phyloP scores from a whole-genome alignment of 2,888 invertebrate species.

The Cyclophora albipunctata region DNA sequence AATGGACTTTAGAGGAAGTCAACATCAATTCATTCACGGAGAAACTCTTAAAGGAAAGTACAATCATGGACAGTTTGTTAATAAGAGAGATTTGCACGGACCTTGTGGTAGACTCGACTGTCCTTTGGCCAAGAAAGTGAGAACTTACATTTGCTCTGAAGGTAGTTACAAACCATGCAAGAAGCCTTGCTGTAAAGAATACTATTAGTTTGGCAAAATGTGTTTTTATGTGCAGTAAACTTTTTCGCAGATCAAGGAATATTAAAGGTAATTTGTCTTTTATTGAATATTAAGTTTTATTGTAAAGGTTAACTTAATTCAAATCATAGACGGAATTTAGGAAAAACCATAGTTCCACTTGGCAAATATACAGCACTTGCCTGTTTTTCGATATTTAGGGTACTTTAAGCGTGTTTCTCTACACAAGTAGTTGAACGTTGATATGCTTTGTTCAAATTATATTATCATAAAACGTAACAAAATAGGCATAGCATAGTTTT shows the following conservation, averaged over 20 bases:
- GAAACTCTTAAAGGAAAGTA: constrained; percentile 58
- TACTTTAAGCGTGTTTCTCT: too few species aligned
- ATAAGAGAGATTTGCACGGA: constrained; percentile 64
- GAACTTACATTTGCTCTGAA: constrained; percentile 51
- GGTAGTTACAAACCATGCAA: constrained; percentile 60
- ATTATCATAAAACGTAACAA: too few species aligned
- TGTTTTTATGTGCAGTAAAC: neutral
- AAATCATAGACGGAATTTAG: too few species aligned
- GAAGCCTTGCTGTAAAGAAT: constrained; percentile 59
- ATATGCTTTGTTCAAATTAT: too few species aligned
- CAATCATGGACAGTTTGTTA: constrained; percentile 60
- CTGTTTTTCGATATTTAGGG: too few species aligned
- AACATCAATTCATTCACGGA: constrained; percentile 62
- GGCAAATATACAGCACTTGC: too few species aligned
- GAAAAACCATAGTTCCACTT: too few species aligned
- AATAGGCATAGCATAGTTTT: too few species aligned
- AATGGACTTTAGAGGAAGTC: constrained; percentile 64
- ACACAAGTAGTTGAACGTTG: too few species aligned
- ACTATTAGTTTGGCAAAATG: constrained; percentile 31
- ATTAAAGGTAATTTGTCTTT: too few species aligned
- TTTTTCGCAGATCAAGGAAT: neutral
- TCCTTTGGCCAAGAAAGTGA: constrained; percentile 61
- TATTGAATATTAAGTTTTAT: too few species aligned
- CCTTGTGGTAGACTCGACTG: constrained; percentile 67
- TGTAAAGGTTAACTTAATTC: too few species aligned